Evolutionary conservation across 2,113 vertebrate genomes (phyloP).

Genomic region (Connochaetes taurinus): DNA sequence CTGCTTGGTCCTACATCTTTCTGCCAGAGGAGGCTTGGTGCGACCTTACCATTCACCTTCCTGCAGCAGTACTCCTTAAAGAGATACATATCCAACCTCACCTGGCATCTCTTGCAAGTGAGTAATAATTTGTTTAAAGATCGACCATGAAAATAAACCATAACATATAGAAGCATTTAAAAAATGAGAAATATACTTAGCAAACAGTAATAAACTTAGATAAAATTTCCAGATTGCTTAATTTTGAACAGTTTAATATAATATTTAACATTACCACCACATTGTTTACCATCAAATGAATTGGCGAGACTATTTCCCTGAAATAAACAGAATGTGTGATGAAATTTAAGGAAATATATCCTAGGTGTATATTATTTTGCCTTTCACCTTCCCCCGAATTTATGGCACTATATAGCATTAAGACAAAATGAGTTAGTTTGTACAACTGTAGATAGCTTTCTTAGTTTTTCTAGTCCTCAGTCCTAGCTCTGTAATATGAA

Average conservation of each 20-base stretch:
- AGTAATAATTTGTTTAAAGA: constrained; percentile 65
- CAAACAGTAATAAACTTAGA: background rate
- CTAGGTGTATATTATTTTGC: background rate
- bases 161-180: background rate
- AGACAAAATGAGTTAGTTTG: background rate
- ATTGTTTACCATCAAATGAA: background rate
- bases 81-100: constrained; percentile 99
- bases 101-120: constrained; percentile 96
- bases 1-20: constrained; percentile 99
- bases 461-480: background rate
- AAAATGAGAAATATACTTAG: background rate
- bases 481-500: background rate
- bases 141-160: background rate
- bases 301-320: background rate
- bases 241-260: background rate
- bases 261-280: background rate
- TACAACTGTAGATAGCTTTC: background rate
- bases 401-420: background rate
- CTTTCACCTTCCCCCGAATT: background rate
- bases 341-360: background rate
- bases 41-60: constrained; percentile 97
- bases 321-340: background rate
- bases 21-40: constrained; percentile 99
- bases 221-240: background rate
- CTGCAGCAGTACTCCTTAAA: constrained; percentile 94